Evolutionary conservation across 1,140 invertebrate species (phyloP).

Genomic region (Atta colombica): DNA sequence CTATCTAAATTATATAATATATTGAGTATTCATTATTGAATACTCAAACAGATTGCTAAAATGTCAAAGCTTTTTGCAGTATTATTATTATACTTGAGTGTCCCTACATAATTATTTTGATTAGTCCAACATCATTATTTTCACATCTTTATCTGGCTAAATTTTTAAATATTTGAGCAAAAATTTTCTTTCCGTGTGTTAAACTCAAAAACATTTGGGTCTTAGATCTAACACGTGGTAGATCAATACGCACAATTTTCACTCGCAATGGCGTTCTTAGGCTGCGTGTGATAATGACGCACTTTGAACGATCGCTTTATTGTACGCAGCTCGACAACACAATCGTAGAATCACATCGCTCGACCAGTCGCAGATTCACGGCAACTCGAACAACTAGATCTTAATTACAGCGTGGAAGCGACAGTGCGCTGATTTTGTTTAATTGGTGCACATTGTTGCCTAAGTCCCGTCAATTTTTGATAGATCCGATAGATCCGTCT

Average conservation of each 20-base stretch:
- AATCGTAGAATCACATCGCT: background rate
- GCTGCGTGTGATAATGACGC: slow-evolving; percentile 29
- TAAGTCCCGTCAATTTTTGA: slow-evolving; percentile 3
- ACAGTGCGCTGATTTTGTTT: slow-evolving; percentile 22
- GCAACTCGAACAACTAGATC: slow-evolving; percentile 24
- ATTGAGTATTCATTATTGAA: no score
- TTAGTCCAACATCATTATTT: no score
- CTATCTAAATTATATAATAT: no score
- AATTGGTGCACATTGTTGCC: slow-evolving; percentile 17
- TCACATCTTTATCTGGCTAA: no score
- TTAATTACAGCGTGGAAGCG: slow-evolving; percentile 40
- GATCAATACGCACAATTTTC: slow-evolving; percentile 14
- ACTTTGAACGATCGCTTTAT: slow-evolving; percentile 33
- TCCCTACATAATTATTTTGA: no score
- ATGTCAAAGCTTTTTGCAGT: no score
- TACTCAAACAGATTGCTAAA: no score
- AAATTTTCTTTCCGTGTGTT: no score
- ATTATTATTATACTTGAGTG: no score
- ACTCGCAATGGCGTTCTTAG: slow-evolving; percentile 23
- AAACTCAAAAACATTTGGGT: no score
- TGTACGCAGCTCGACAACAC: background rate
- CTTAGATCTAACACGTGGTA: slow-evolving; percentile 19
- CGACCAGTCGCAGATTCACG: slow-evolving; percentile 18
- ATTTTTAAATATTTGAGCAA: no score
- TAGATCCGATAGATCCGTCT: slow-evolving; percentile 11